phyloP scores from a whole-genome alignment of 92 coral and sea anemone species.

The Heliopora coerulea region DNA sequence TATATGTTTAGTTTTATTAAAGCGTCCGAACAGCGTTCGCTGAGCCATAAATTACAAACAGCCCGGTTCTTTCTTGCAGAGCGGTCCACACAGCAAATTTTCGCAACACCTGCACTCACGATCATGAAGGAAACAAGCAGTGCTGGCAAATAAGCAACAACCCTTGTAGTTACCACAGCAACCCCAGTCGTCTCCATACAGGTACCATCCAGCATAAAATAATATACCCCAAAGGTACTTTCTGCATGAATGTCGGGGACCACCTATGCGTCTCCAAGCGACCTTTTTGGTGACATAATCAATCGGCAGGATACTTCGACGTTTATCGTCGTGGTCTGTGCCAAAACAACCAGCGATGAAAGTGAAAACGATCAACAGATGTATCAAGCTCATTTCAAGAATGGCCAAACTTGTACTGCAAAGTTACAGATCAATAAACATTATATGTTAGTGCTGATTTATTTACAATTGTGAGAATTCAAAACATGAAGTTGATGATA shows the following conservation, averaged over 20 bases:
- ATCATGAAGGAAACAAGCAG: constrained; percentile 6
- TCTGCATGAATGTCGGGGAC: background rate
- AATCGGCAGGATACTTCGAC: background rate
- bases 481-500: too few relatives aligned
- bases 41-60: background rate
- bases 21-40: too few relatives aligned
- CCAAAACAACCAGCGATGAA: background rate
- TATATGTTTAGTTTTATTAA: too few relatives aligned
- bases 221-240: background rate
- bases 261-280: constrained; percentile 1
- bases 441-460: too few relatives aligned
- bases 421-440: too few relatives aligned
- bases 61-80: background rate
- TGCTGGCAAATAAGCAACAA: background rate
- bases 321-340: background rate
- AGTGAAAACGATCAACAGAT: background rate
- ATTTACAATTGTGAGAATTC: too few relatives aligned
- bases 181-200: constrained; percentile 1
- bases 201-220: constrained; percentile 2
- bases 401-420: too few relatives aligned
- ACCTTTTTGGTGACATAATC: background rate
- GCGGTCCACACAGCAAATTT: background rate
- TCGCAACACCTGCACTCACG: background rate
- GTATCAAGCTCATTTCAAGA: too few relatives aligned
- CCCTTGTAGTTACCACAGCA: constrained; percentile 2